These are phyloP conservation scores for Ceratina australensis DNA, from an alignment of 1,140 invertebrate species.

Conservation along the genomic window DNA sequence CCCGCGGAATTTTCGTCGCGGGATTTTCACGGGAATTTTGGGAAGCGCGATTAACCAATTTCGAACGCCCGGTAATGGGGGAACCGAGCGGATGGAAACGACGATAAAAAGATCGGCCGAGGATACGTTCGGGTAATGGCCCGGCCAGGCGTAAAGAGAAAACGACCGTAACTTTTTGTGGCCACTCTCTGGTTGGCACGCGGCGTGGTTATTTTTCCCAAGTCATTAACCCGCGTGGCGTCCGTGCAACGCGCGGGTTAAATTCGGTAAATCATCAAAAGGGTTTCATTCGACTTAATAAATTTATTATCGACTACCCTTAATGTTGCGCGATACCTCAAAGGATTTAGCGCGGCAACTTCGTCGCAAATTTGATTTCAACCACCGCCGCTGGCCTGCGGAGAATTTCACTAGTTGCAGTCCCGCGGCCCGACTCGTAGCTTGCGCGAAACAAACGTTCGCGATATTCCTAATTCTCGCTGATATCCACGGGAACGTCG, in stretches of 20 bases:
- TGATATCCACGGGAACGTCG: not conserved
- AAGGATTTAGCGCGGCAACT: not conserved
- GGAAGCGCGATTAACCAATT: not conserved
- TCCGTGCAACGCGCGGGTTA: not conserved
- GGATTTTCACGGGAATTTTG: not conserved
- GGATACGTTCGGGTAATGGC: not conserved
- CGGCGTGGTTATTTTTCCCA: not conserved
- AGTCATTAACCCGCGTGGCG: not conserved
- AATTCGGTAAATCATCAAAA: not conserved
- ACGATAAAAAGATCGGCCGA: not conserved
- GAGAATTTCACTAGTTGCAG: not conserved
- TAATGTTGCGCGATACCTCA: not conserved
- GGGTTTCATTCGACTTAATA: not conserved
- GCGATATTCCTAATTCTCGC: not conserved
- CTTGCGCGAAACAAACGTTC: not conserved
- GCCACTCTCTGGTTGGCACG: not conserved
- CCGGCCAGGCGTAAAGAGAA: not conserved
- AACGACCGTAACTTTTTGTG: not conserved
- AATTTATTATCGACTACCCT: not conserved
- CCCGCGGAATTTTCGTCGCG: not conserved
- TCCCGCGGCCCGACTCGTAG: not conserved
- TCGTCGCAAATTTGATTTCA: not conserved
- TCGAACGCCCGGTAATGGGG: not conserved
- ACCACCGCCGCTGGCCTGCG: not conserved
- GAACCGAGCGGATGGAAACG: not conserved